These are phyloP conservation scores for Betta splendens DNA, from an alignment of 2,797 vertebrate genomes.

Conservation along the genomic window DNA sequence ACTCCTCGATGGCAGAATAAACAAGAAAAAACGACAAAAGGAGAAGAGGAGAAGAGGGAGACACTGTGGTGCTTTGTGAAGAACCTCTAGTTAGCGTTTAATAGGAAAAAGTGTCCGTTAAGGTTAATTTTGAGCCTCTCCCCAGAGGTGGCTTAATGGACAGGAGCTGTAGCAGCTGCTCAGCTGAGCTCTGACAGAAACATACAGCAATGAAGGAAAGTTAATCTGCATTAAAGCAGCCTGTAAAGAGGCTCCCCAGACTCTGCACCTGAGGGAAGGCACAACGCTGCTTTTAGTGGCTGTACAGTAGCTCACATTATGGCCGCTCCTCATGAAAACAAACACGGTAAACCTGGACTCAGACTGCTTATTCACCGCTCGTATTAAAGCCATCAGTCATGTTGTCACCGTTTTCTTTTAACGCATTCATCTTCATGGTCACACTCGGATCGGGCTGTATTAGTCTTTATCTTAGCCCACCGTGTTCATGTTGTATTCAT, in stretches of 20 bases:
- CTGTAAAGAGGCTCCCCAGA: slow-evolving; percentile 23
- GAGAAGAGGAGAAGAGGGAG: too few relatives aligned
- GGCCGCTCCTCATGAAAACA: slow-evolving; percentile 42
- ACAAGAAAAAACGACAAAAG: too few relatives aligned
- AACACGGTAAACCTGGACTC: slow-evolving; percentile 33
- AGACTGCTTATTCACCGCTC: slow-evolving; percentile 35
- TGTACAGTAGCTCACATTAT: slow-evolving; percentile 21
- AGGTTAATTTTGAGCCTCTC: slow-evolving; percentile 57
- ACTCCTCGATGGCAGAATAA: slow-evolving; percentile 36
- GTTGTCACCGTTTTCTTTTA: slow-evolving; percentile 45
- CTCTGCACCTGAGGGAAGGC: slow-evolving; percentile 12
- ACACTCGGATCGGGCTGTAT: slow-evolving; percentile 49
- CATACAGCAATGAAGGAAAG: slow-evolving; percentile 4
- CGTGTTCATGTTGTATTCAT: slow-evolving; percentile 56
- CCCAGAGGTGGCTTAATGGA: slow-evolving; percentile 57
- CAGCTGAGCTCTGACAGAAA: slow-evolving; percentile 30
- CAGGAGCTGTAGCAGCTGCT: slow-evolving; percentile 27
- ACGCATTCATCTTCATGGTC: slow-evolving; percentile 54
- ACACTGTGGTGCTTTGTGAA: slow-evolving; percentile 33
- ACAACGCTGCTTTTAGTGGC: slow-evolving; percentile 1
- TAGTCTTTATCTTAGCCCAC: slow-evolving; percentile 48
- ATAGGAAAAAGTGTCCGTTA: slow-evolving; percentile 55
- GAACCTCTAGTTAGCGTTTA: slow-evolving; percentile 55
- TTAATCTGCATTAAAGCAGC: slow-evolving; percentile 40
- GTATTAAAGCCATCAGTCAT: slow-evolving; percentile 65